Conservation (phyloP, 2,888 invertebrate genomes). For the Copidosoma aretas region DNA sequence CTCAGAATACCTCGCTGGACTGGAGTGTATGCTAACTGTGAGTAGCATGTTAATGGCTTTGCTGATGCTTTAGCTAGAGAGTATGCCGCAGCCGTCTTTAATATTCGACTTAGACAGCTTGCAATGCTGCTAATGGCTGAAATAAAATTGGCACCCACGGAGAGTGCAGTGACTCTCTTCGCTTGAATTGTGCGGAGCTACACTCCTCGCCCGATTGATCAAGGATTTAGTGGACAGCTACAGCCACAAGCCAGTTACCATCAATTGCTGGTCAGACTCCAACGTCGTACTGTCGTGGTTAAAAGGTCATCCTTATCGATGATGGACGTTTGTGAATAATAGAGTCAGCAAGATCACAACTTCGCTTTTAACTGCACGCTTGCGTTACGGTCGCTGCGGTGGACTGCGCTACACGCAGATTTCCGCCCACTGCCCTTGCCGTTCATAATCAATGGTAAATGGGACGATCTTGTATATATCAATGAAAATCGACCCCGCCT, state of each 20-base stretch:
- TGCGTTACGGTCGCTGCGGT: neutral
- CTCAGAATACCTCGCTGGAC: no score
- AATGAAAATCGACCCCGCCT: no score
- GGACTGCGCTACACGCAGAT: neutral
- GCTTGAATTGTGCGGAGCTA: neutral
- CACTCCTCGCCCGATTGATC: neutral
- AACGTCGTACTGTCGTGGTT: conserved; percentile 3
- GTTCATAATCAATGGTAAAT: no score
- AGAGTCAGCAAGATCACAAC: neutral
- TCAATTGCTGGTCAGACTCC: neutral
- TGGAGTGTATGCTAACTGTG: no score
- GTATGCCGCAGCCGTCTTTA: no score
- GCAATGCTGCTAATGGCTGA: neutral
- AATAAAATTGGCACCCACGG: neutral
- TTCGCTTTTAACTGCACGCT: neutral
- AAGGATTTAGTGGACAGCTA: neutral
- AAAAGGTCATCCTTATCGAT: neutral
- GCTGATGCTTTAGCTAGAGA: no score
- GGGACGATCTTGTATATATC: no score
- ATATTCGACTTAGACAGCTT: no score
- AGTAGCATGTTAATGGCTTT: no score
- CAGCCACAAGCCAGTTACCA: neutral
- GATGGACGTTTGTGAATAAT: neutral
- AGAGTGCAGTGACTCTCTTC: neutral
- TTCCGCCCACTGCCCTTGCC: neutral